Conservation (phyloP, 2,113 vertebrate genomes). For the Arizona elegans region DNA sequence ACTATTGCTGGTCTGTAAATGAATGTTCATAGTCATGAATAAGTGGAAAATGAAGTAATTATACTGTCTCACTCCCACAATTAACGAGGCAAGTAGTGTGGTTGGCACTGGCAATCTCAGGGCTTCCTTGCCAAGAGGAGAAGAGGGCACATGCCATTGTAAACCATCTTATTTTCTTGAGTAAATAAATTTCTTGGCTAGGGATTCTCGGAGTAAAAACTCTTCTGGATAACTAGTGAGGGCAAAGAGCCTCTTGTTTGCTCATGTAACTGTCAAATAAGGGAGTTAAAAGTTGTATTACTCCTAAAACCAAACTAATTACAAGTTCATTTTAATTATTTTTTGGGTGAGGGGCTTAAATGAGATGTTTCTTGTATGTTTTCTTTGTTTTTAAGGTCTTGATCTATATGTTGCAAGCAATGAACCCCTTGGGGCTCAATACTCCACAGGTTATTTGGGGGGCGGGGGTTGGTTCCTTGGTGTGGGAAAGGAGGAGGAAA, state of each 20-base stretch:
- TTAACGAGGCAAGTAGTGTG: background rate
- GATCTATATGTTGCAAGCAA: background rate
- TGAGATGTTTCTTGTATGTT: background rate
- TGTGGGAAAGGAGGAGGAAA: too few species aligned
- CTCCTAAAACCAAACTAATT: background rate
- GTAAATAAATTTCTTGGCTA: background rate
- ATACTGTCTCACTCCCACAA: background rate
- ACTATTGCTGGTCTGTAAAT: background rate
- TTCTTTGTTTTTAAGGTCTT: background rate
- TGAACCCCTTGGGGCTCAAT: background rate
- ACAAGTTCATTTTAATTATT: background rate
- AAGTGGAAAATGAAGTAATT: background rate
- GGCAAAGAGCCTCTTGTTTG: background rate
- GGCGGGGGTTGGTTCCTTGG: background rate
- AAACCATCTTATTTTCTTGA: background rate
- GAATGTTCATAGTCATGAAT: too few species aligned
- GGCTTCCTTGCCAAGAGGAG: background rate
- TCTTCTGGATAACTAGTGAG: background rate
- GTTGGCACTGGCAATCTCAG: background rate
- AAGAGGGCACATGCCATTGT: conserved; percentile 1
- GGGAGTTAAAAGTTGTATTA: background rate
- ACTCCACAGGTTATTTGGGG: background rate
- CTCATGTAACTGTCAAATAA: background rate
- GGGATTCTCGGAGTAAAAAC: background rate
- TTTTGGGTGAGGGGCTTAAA: background rate